Conservation (phyloP, 2,888 invertebrate species). For the Hyppa rectilinea region DNA sequence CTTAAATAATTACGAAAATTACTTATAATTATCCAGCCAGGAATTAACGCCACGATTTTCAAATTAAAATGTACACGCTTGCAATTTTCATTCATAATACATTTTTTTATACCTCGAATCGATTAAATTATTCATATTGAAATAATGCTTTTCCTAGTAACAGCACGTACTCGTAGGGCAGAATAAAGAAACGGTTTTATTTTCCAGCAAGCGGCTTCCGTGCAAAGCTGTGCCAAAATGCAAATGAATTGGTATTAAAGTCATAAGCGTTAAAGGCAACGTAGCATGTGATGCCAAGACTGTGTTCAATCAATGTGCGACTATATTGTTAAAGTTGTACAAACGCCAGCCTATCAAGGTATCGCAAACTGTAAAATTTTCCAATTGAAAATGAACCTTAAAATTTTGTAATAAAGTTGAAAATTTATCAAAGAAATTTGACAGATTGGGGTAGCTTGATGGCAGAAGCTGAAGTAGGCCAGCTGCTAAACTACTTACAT, state of each 20-base stretch:
- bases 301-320: conserved; percentile 29
- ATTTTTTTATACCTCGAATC: neutral
- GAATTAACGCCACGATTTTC: conserved; percentile 29
- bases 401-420: too few species aligned
- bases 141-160: conserved; percentile 36
- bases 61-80: conserved; percentile 12
- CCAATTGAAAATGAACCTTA: too few species aligned
- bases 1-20: conserved; percentile 7
- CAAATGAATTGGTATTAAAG: conserved; percentile 50
- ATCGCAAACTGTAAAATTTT: too few species aligned
- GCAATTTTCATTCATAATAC: conserved; percentile 29
- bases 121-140: conserved; percentile 27
- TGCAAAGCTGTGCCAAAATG: conserved; percentile 52
- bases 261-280: conserved; percentile 21
- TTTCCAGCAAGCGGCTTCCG: conserved; percentile 37
- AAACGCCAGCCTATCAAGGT: too few species aligned
- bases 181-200: conserved; percentile 45
- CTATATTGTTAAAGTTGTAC: neutral
- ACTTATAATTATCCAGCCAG: conserved; percentile 3
- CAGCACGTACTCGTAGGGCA: conserved; percentile 10
- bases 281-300: conserved; percentile 27
- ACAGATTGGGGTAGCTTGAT: too few species aligned
- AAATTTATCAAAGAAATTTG: too few species aligned
- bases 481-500: neutral
- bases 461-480: neutral